phyloP scores from a whole-genome alignment of 1,140 invertebrate genomes.

The Zeugodacus cucurbitae region DNA sequence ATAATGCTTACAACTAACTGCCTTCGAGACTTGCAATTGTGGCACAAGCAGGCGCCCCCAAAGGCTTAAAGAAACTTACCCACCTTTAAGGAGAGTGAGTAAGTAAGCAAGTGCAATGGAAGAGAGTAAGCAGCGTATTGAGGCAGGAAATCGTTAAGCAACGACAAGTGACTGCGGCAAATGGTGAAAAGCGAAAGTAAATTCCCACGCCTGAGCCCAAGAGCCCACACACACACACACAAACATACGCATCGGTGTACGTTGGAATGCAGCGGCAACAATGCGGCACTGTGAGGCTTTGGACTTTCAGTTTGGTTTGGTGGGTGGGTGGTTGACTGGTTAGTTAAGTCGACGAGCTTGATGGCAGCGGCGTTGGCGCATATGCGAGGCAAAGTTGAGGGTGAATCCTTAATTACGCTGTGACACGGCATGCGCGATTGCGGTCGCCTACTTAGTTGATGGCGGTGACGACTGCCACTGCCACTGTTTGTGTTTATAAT shows the following conservation, averaged over 20 bases:
- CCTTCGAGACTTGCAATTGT: background rate
- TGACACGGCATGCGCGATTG: conserved; percentile 21
- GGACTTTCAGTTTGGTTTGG: background rate
- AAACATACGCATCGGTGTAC: background rate
- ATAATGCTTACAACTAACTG: background rate
- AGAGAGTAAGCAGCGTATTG: background rate
- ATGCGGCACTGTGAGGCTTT: background rate
- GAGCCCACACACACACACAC: background rate
- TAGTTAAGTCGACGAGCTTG: background rate
- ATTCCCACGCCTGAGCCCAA: conserved; percentile 28
- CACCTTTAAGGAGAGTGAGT: background rate
- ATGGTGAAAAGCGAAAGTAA: conserved; percentile 30
- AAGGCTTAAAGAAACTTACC: background rate
- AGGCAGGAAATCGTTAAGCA: conserved; percentile 30
- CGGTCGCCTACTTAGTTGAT: background rate
- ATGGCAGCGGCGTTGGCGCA: background rate
- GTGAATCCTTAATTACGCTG: conserved; percentile 35
- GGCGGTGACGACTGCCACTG: conserved; percentile 9
- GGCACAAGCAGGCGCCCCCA: background rate
- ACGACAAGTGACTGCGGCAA: conserved; percentile 33
- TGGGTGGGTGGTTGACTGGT: background rate
- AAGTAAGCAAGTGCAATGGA: background rate
- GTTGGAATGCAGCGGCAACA: background rate
- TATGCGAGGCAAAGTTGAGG: background rate
- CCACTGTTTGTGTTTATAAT: conserved; percentile 38